Evolutionary conservation across 2,797 vertebrate species (phyloP), one percentile per base, ranked within the genome.

Genomic region (Sebastes reedi): DNA sequence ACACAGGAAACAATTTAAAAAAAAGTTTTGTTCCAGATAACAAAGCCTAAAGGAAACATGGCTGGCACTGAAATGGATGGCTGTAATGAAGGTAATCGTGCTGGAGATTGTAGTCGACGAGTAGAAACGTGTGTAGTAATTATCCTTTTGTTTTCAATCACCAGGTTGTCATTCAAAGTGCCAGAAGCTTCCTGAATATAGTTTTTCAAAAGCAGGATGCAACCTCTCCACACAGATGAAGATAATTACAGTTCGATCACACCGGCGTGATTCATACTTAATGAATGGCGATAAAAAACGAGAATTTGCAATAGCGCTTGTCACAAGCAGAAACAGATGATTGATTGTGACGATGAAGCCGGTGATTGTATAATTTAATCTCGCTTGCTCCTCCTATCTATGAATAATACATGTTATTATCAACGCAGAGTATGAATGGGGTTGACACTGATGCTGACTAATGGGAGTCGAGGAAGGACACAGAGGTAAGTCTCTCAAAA

Each of bases 331-430:
- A 70, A 74, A 67, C 60, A 78, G 42, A 71, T 73, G 75, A 75
- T 54, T 69, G 61, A 84, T 65, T 78, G 79, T 16, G 70, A 66
- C 3, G 16, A 64, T 3, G 58, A 75, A 72, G 46, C 76, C 64
- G 20, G 82, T 81, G 81, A 86, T 66, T 82, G 73, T 62, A 78
- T 82, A 70, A 82, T 91, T 82, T 59, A 72, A 77, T 84, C 62
- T 61, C 4, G 20, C 62, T 77, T 18, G 65, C 69, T 81, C 75
- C 74, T 77, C 74, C 83, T 60, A 12, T 42, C 25, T 9, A 79
- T 92, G 89, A 92, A 91, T 89, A 90, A 92, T 83, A 58, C 83
- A 91, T 64, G 73, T 50, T 67, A 75, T 83, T 79, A 84, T 83
- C 74, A 68, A 18, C 0, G 25, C 34, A 67, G 85, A 67, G 52